Evolutionary conservation across 2,888 invertebrate genomes (phyloP).

Genomic region (Chrysolina haemoptera): DNA sequence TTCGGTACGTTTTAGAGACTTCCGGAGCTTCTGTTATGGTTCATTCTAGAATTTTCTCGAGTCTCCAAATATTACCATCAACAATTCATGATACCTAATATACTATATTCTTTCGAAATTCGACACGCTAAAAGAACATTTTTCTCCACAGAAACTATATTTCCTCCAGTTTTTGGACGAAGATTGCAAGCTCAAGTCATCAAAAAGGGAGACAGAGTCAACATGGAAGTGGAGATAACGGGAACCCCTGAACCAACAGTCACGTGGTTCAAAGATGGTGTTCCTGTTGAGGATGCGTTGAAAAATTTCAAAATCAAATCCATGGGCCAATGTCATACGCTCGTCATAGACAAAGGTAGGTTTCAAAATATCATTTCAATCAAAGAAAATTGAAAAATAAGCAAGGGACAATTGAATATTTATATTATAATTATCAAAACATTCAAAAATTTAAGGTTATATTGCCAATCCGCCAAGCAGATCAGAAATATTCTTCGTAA

Average conservation of each 20-base stretch:
- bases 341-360: conserved; percentile 82
- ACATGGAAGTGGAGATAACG: conserved; percentile 85
- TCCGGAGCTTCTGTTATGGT: too few species aligned
- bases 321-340: conserved; percentile 79
- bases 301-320: conserved; percentile 74
- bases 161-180: conserved; percentile 86
- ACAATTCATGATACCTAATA: too few species aligned
- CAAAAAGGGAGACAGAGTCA: conserved; percentile 79
- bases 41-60: too few species aligned
- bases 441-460: background rate
- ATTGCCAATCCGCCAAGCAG: too few species aligned
- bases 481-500: too few species aligned
- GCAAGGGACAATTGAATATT: too few species aligned
- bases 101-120: conserved; percentile 26
- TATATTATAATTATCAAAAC: background rate
- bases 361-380: background rate
- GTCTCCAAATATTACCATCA: too few species aligned
- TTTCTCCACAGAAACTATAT: conserved; percentile 77
- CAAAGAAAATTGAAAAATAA: too few species aligned
- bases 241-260: conserved; percentile 83
- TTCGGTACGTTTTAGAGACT: too few species aligned
- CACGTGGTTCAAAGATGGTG: conserved; percentile 82
- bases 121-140: background rate
- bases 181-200: conserved; percentile 83
- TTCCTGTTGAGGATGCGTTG: conserved; percentile 73